Evolutionary conservation across 92 coral and sea anemone genomes (phyloP), one percentile per base, ranked within the genome.

Genomic region (Porites lobata): DNA sequence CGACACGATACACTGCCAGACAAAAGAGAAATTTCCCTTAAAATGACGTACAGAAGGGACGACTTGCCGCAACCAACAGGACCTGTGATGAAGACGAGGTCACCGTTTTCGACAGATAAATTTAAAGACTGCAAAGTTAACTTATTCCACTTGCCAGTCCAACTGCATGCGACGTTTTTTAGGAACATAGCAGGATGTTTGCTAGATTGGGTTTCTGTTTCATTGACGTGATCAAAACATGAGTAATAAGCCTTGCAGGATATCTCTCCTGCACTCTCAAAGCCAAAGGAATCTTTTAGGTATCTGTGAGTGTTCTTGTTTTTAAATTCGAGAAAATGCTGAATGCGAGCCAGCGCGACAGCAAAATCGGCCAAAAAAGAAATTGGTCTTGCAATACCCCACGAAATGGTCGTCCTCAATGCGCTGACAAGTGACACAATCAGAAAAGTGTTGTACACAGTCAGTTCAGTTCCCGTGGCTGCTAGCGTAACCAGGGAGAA

Each of bases 341-440:
- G 86, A n/a, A 90, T 80, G 47, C 93, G 88, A 3, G 65, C 69
- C 65, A 90, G 29, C 62, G 93, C 90, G 0, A 90, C 87, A 12
- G 64, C 32, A 65, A 90, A 90, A 61, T 90, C 93, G 2, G 90
- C 93, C 13, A 90, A 51, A 9, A 78, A 77, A 82, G 73, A 78
- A 14, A 88, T 83, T 61, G 90, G 80, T 17, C 85, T 85, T 17
- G 90, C 86, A 50, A 90, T 67, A 20, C 85, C 80, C 93, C 93
- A 90, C 8, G 93, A 72, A 32, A 90, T 90, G 12, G 90, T 26
- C 8, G 86, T 57, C n/a, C 93, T 26, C 75, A 90, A 12, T 0
- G 90, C 79, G 63, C 86, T 90, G 43, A 90, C 67, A 14, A 90
- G 83, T 3, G 93, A 77, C 2, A 90, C 75, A 3, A 83, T 78